A percentile compares a stretch with the other conserved stretches of the same genome.
Evolutionary conservation across 37 sponge, comb jelly and placozoan species (phyloP).

Genomic region (Beroe forskalii): DNA sequence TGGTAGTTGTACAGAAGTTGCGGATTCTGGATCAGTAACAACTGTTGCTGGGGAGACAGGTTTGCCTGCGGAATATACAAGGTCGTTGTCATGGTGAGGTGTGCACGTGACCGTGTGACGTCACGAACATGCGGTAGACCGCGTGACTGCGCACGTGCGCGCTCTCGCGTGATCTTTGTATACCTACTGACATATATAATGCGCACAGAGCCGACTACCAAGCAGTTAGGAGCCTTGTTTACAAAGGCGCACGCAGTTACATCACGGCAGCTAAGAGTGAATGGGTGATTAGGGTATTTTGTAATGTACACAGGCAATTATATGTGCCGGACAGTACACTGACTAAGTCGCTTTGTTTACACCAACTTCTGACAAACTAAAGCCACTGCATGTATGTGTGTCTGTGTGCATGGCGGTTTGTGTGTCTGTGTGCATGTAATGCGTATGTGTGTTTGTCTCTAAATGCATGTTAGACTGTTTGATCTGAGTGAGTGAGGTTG

Average conservation of each 20-base stretch:
- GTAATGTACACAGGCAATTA: neutral
- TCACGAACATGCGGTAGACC: neutral
- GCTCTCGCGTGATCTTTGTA: neutral
- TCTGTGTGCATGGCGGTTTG: too few species aligned
- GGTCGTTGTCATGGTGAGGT: neutral
- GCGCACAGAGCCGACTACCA: neutral
- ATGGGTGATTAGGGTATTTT: neutral
- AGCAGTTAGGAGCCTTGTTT: neutral
- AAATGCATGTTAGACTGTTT: too few species aligned
- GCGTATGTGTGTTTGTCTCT: too few species aligned
- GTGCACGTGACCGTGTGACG: neutral
- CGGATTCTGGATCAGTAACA: conserved; percentile 58
- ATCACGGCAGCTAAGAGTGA: neutral
- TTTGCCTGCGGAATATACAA: conserved; percentile 34
- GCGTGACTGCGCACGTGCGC: neutral
- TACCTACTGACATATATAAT: too few species aligned
- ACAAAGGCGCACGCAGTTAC: neutral
- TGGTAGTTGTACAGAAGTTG: conserved; percentile 56
- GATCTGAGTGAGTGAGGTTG: too few species aligned
- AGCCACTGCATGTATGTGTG: too few species aligned
- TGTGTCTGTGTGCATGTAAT: too few species aligned
- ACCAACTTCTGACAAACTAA: neutral
- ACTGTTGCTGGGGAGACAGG: conserved; percentile 60
- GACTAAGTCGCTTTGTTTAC: neutral
- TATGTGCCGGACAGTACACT: too few species aligned